Conservation (phyloP, 1,140 invertebrate genomes). For the Hestina assimilis region DNA sequence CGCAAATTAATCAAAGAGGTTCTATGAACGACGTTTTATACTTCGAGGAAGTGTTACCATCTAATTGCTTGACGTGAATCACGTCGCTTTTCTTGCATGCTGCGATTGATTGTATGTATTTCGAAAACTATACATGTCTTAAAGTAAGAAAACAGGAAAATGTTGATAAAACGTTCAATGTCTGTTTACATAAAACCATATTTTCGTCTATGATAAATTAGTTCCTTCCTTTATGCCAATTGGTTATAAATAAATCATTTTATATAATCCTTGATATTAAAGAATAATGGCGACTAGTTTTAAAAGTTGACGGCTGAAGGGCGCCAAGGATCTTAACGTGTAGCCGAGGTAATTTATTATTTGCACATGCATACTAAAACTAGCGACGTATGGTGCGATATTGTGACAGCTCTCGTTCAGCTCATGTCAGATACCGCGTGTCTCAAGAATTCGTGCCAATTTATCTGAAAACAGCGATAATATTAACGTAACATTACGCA, state of each 20-base stretch:
- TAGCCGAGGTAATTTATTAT: slow-evolving; percentile 21
- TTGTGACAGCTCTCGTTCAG: slow-evolving; percentile 53
- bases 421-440: slow-evolving; percentile 43
- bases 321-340: slow-evolving; percentile 9
- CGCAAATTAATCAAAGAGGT: slow-evolving; percentile 44
- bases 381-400: slow-evolving; percentile 38
- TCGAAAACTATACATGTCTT: not conserved
- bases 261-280: slow-evolving; percentile 19
- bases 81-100: slow-evolving; percentile 22
- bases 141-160: slow-evolving; percentile 26
- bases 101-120: not conserved
- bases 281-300: slow-evolving; percentile 16
- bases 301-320: slow-evolving; percentile 29
- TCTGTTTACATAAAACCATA: not conserved
- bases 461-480: slow-evolving; percentile 40
- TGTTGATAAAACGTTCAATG: not conserved
- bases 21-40: slow-evolving; percentile 40
- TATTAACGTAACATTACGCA: slow-evolving; percentile 27
- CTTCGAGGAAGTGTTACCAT: slow-evolving; percentile 33
- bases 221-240: too few species aligned
- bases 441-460: slow-evolving; percentile 53
- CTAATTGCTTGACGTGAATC: slow-evolving; percentile 35
- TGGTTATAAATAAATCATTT: too few species aligned
- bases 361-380: slow-evolving; percentile 27
- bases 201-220: not conserved